Percentiles rank a stretch among this genome's conserved stretches.
These are phyloP conservation scores for Amia ocellicauda DNA, from an alignment of 2,113 vertebrate genomes.

Conservation along the genomic window DNA sequence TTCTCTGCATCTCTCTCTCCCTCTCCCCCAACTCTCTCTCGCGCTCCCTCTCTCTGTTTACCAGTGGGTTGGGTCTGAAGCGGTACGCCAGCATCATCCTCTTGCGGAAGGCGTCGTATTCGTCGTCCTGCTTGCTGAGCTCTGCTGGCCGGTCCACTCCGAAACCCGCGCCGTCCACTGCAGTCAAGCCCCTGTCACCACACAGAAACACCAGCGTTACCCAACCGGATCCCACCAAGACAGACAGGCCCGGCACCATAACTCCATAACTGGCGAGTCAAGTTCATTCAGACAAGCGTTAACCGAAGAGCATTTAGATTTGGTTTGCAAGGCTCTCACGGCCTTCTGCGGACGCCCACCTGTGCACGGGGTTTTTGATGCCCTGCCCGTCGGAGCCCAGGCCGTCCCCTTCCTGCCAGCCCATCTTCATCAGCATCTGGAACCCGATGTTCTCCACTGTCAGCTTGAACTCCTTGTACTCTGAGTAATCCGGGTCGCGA, in stretches of 20 bases:
- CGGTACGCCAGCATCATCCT: conserved; percentile 97
- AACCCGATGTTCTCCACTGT: conserved; percentile 97
- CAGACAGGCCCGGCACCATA: background rate
- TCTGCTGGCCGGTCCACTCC: conserved; percentile 88
- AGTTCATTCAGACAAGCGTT: background rate
- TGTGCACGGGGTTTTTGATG: conserved; percentile 91
- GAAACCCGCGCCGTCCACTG: conserved; percentile 85
- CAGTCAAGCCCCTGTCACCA: conserved; percentile 71
- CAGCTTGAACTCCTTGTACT: conserved; percentile 97
- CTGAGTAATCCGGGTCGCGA: conserved; percentile 91
- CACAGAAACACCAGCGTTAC: background rate
- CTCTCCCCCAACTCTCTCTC: too few species aligned
- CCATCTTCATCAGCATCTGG: conserved; percentile 99
- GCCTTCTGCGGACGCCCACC: conserved; percentile 55
- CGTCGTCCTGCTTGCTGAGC: conserved; percentile 81
- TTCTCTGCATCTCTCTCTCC: too few species aligned
- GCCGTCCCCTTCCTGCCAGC: conserved; percentile 96
- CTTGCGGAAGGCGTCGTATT: conserved; percentile 94
- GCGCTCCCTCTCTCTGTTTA: too few species aligned
- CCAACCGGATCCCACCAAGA: background rate
- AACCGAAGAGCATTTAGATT: too few species aligned
- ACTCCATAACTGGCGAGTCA: background rate
- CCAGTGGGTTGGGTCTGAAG: conserved; percentile 93
- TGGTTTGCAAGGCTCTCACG: too few species aligned
- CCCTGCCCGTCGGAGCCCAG: conserved; percentile 88